phyloP scores from a whole-genome alignment of 2,113 vertebrate species.

The Tringa solitaria region DNA sequence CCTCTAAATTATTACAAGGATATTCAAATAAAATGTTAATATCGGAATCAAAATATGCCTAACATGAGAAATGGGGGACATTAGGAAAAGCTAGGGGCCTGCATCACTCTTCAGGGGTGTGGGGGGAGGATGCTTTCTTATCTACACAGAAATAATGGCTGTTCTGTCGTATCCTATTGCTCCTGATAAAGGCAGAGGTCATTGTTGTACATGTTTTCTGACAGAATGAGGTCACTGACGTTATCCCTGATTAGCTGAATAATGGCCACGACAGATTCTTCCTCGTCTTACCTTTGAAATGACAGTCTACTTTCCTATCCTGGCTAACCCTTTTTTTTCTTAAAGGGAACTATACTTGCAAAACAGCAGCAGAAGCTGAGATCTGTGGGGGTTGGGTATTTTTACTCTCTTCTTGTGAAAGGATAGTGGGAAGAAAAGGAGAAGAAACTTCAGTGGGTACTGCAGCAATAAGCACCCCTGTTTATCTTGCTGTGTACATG shows the following conservation, averaged over 20 bases:
- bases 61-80: background rate
- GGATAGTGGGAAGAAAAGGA: background rate
- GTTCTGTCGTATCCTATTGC: background rate
- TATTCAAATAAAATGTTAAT: background rate
- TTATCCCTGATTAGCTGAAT: constrained; percentile 65
- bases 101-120: background rate
- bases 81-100: background rate
- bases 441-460: background rate
- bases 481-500: fast-evolving
- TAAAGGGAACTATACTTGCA: background rate
- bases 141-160: constrained; percentile 19
- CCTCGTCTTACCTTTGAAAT: constrained; percentile 4
- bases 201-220: constrained; percentile 49
- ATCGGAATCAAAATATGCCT: background rate
- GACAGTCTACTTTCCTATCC: constrained; percentile 14
- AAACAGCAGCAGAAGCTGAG: background rate
- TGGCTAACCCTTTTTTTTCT: background rate
- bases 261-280: constrained; percentile 50
- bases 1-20: background rate
- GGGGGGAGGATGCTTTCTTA: background rate
- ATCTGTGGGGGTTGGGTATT: background rate
- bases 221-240: constrained; percentile 57
- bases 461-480: background rate
- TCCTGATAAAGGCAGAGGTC: constrained; percentile 60
- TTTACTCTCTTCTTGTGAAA: background rate